These are phyloP conservation scores for Lymantria dispar DNA, from an alignment of 2,888 invertebrate genomes.

Conservation along the genomic window DNA sequence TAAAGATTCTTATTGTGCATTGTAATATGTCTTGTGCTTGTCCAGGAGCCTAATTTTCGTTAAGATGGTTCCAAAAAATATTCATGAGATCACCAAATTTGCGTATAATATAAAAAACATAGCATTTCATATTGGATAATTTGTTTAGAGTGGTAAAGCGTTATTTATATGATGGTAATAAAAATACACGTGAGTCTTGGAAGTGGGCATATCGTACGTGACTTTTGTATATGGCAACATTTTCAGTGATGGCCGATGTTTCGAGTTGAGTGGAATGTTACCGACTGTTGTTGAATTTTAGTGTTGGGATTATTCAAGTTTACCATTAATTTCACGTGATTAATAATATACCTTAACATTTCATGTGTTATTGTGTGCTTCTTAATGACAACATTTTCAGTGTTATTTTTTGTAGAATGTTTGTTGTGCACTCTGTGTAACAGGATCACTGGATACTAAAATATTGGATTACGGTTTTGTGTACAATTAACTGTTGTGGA, in stretches of 20 bases:
- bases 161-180: constrained; percentile 36
- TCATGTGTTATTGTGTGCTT: constrained; percentile 58
- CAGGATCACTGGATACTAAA: constrained; percentile 74
- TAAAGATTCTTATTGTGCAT: no score
- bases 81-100: no score
- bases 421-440: constrained; percentile 74
- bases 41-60: no score
- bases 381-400: constrained; percentile 58
- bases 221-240: constrained; percentile 59
- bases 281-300: constrained; percentile 64
- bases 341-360: constrained; percentile 42
- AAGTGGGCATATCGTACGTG: constrained; percentile 65
- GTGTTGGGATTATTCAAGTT: constrained; percentile 67
- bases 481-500: constrained; percentile 64
- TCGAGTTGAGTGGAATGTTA: constrained; percentile 61
- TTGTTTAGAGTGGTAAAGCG: constrained; percentile 9
- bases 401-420: constrained; percentile 66
- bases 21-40: no score
- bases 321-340: constrained; percentile 57
- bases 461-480: constrained; percentile 78
- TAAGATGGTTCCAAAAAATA: no score
- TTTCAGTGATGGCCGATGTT: constrained; percentile 79
- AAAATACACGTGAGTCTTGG: constrained; percentile 51
- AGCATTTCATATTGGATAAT: no score
- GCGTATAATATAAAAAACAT: no score